phyloP scores from a whole-genome alignment of 2,888 invertebrate genomes.

The Erynnis tages region DNA sequence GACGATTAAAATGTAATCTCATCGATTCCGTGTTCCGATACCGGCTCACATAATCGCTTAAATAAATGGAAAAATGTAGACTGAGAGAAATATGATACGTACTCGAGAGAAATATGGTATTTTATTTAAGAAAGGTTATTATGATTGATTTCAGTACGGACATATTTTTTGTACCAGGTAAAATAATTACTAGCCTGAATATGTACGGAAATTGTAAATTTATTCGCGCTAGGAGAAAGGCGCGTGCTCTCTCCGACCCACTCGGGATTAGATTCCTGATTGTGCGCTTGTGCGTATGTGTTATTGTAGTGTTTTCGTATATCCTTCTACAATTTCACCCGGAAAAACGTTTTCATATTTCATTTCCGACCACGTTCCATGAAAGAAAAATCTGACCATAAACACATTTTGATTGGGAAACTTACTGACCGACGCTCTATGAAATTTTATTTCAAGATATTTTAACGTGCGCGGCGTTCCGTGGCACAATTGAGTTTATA shows the following conservation, averaged over 20 bases:
- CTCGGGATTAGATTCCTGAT: slow-evolving; percentile 64
- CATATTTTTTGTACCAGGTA: slow-evolving; percentile 4
- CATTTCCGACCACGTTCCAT: slow-evolving; percentile 37
- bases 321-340: slow-evolving; percentile 56
- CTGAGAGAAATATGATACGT: not conserved
- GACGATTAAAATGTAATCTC: slow-evolving; percentile 42
- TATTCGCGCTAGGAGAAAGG: slow-evolving; percentile 49
- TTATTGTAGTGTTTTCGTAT: slow-evolving; percentile 54
- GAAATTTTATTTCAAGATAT: slow-evolving; percentile 37
- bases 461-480: slow-evolving; percentile 44
- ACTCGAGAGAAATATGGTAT: not conserved
- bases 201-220: slow-evolving; percentile 66
- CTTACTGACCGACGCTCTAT: slow-evolving; percentile 30
- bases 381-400: slow-evolving; percentile 39
- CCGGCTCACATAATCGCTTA: slow-evolving; percentile 5
- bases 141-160: not conserved
- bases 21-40: slow-evolving; percentile 17
- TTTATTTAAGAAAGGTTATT: slow-evolving; percentile 4
- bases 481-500: slow-evolving; percentile 67
- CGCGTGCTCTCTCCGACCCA: slow-evolving; percentile 61
- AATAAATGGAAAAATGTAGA: slow-evolving; percentile 16
- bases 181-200: slow-evolving; percentile 36
- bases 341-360: slow-evolving; percentile 52
- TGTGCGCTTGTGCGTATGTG: slow-evolving; percentile 64
- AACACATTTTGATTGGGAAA: slow-evolving; percentile 36